Conservation (phyloP, 2,797 vertebrate genomes). For the Urocyon cinereoargenteus region DNA sequence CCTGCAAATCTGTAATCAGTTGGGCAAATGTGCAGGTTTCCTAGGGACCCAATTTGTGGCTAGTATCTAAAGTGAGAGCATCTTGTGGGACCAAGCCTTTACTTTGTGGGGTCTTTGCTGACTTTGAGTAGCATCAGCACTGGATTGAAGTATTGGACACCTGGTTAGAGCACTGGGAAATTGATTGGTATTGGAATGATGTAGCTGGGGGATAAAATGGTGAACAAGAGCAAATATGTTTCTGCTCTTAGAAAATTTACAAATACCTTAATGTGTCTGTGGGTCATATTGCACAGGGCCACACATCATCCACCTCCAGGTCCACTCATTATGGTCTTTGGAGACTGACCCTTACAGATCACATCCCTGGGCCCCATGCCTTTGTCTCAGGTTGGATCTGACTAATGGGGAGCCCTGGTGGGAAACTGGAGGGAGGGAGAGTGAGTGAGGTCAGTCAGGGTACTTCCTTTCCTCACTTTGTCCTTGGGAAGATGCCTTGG, state of each 20-base stretch:
- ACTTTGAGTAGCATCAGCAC: neutral
- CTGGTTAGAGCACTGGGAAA: neutral
- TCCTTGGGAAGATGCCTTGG: neutral
- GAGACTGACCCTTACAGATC: neutral
- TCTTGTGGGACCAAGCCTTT: neutral
- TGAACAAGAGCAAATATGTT: neutral
- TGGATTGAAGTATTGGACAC: neutral
- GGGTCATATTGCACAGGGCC: neutral
- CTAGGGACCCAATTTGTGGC: neutral
- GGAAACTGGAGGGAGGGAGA: neutral
- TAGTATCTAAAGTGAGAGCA: neutral
- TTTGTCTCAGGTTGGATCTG: neutral
- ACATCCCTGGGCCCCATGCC: neutral
- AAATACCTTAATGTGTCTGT: neutral
- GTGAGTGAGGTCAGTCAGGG: neutral
- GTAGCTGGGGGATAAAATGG: neutral
- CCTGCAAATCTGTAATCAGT: neutral
- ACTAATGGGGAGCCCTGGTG: neutral
- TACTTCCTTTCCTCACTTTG: neutral
- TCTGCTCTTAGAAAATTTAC: neutral
- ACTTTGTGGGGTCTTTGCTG: neutral
- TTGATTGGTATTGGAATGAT: neutral
- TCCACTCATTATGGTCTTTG: neutral
- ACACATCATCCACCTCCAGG: neutral
- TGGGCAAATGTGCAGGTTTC: neutral